Conservation (phyloP, 2,797 vertebrate genomes). For the Thamnophis elegans region DNA sequence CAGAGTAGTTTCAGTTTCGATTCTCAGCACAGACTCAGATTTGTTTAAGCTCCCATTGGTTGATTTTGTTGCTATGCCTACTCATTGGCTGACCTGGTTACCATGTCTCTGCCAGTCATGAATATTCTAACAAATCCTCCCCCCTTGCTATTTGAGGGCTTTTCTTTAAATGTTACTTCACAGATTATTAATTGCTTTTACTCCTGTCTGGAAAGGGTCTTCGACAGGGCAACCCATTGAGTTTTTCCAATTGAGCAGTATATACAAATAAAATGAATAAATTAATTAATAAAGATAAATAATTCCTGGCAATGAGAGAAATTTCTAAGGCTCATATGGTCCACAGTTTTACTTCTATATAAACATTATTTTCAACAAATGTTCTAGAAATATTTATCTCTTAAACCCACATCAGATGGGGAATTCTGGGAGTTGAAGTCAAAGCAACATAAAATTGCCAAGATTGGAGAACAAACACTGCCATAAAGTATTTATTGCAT, state of each 20-base stretch:
- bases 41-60: too few relatives aligned
- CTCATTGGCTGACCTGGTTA: too few relatives aligned
- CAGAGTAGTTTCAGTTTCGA: too few relatives aligned
- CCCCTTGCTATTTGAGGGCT: neutral
- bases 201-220: neutral
- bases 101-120: too few relatives aligned
- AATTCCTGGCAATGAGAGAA: neutral
- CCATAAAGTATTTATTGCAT: neutral
- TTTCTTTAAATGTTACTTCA: neutral
- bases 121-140: too few relatives aligned
- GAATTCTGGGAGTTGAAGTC: too few relatives aligned
- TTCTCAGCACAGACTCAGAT: too few relatives aligned
- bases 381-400: neutral
- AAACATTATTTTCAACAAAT: neutral
- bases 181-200: neutral
- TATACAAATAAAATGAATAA: neutral
- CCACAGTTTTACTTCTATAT: neutral
- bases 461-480: neutral
- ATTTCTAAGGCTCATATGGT: neutral
- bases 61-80: too few relatives aligned
- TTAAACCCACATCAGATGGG: too few relatives aligned
- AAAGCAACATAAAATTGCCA: neutral
- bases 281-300: neutral
- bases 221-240: neutral
- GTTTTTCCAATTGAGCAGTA: neutral